Evolutionary conservation across 2,797 vertebrate species (phyloP), one percentile per base, ranked within the genome.

Genomic region (Catharus ustulatus): DNA sequence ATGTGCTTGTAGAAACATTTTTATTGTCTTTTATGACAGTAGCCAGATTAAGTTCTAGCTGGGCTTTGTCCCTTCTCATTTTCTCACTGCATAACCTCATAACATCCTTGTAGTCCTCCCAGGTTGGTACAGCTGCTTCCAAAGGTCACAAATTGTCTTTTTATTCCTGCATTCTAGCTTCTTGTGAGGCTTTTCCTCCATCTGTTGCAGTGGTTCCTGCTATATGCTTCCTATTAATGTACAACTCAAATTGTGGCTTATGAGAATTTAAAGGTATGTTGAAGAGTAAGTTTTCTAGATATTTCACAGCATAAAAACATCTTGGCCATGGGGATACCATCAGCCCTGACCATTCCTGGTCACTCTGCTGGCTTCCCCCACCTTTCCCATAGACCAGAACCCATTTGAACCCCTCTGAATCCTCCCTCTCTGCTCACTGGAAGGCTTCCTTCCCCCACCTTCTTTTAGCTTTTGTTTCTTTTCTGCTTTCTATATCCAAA

Each of bases 391-490:
- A 20, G 13, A 7, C 13, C n/a, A 84, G 69, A 68, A 51, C 4
- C 15, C 10, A 15, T 23, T 46, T 57, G 24, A 52, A 26, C 2
- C 13, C 24, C 24, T 40, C 9, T 1, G 12, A 30, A 22, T 51
- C 49, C 23, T 51, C 10, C 12, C 8, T 36, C 11, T 15, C 21
- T 26, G 12, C 38, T 40, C 71, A 42, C 20, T 30, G 22, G 13
- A 62, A n/a, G 10, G 11, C 6, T 58, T 80, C 11, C 9, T 51
- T 7, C 9, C 1, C 3, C 3, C 2, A 3, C 5, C 18, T 58
- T 23, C 6, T 58, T 49, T 49, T 23, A 49, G 8, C 7, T 64
- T 82, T 54, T 54, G 1, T 64, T 81, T 45, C 3, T 79, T 61
- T 79, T 34, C 38, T 84, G 15, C 30, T 85, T 79, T 89, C 38